These are phyloP conservation scores for Amphimallon solstitiale DNA, from an alignment of 2,888 invertebrate species.

Conservation along the genomic window DNA sequence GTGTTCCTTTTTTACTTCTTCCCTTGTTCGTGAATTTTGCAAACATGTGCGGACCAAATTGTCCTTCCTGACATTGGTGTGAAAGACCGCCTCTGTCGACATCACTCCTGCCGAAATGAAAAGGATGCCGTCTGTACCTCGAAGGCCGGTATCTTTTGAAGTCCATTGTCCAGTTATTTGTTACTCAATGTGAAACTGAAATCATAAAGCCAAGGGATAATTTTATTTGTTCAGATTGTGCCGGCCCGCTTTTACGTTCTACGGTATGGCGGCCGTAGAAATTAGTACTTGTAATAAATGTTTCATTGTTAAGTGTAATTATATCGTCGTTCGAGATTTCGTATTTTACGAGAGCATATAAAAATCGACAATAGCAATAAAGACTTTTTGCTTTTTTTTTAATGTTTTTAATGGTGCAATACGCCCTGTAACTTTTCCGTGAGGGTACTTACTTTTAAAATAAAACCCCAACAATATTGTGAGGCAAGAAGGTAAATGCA, in stretches of 20 bases:
- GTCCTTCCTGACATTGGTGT: conserved; percentile 38
- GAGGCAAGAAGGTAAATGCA: too few species aligned
- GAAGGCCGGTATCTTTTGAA: conserved; percentile 34
- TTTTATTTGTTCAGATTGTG: conserved; percentile 38
- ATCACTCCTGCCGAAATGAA: conserved; percentile 33
- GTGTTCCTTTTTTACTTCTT: conserved; percentile 9
- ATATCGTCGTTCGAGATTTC: conserved; percentile 7
- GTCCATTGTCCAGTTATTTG: conserved; percentile 40
- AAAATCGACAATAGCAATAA: conserved; percentile 5
- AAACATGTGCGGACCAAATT: conserved; percentile 39
- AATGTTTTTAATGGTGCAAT: too few species aligned
- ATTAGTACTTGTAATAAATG: conserved; percentile 15
- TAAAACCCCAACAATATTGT: too few species aligned
- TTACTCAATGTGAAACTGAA: conserved; percentile 35
- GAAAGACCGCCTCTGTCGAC: conserved; percentile 35
- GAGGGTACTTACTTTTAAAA: too few species aligned
- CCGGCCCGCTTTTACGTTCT: conserved; percentile 2
- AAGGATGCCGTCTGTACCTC: conserved; percentile 31
- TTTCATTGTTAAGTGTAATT: conserved; percentile 19
- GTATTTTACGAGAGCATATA: conserved; percentile 10
- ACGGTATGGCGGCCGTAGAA: background rate
- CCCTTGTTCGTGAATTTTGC: conserved; percentile 15
- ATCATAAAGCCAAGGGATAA: conserved; percentile 37
- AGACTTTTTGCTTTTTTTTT: background rate
- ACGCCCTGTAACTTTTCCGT: too few species aligned